These are phyloP conservation scores for Epicampocera succincta DNA, from an alignment of 2,888 invertebrate species.

Conservation along the genomic window DNA sequence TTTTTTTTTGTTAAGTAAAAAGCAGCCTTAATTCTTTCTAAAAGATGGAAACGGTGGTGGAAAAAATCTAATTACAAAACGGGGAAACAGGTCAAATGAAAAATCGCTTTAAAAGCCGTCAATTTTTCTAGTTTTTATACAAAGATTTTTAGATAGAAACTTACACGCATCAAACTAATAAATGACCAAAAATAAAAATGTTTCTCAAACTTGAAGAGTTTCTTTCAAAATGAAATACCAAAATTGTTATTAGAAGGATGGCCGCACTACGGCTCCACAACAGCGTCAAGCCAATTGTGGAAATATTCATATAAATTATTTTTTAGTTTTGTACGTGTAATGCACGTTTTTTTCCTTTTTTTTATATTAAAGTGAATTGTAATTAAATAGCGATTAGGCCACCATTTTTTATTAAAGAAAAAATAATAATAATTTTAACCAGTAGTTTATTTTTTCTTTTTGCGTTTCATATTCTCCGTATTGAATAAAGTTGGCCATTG, in stretches of 20 bases:
- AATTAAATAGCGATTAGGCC: conserved; percentile 82
- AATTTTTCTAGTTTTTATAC: conserved; percentile 17
- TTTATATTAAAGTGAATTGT: conserved; percentile 68
- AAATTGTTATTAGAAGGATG: conserved; percentile 56
- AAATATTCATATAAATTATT: conserved; percentile 30
- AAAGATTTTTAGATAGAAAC: conserved; percentile 15
- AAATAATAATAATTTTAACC: conserved; percentile 65
- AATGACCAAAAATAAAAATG: conserved; percentile 37
- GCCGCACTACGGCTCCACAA: conserved; percentile 16
- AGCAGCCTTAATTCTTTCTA: conserved; percentile 53
- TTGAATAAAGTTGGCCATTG: conserved; percentile 67
- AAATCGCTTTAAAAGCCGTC: conserved; percentile 50
- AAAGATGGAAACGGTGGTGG: conserved; percentile 10
- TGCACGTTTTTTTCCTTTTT: conserved; percentile 40
- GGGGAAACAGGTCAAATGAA: conserved; percentile 42
- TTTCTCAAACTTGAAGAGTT: conserved; percentile 14
- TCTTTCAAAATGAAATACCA: conserved; percentile 71
- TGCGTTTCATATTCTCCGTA: conserved; percentile 48
- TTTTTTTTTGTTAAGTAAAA: conserved; percentile 3
- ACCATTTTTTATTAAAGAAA: conserved; percentile 78
- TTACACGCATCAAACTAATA: conserved; percentile 58
- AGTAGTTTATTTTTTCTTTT: conserved; percentile 53
- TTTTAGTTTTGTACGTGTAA: conserved; percentile 20
- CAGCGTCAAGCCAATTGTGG: conserved; percentile 24
- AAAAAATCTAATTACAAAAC: conserved; percentile 37